Evolutionary conservation across 2,888 invertebrate genomes (phyloP), one percentile per base, ranked within the genome.

Genomic region (Nesidiocoris tenuis): DNA sequence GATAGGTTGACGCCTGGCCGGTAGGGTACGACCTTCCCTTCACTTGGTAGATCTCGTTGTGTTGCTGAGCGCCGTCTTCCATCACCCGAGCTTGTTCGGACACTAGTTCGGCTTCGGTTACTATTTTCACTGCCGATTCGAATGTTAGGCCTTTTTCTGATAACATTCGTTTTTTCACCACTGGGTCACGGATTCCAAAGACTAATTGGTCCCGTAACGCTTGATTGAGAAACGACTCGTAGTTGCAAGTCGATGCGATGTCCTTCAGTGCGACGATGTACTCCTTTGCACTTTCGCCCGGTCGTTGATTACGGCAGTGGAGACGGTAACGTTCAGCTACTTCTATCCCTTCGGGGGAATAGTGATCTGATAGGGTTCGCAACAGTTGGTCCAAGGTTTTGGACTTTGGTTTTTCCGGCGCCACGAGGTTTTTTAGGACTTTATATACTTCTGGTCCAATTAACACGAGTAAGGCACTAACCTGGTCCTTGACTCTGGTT

Each of bases 191-290:
- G 17, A 75, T 57, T 54, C 77, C 76, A 56, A 61, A 68, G 16
- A 77, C 71, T 19, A 77, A 67, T 57, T 68, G 71, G 66, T 76
- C 76, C 21, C 77, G 25, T 23, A 77, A 74, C 17, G 76, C 76
- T 23, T 77, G 61, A 25, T 76, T 64, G 0, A 77, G 61, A 67
- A 76, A 74, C n/a, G 17, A 22, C 16, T 64, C 67, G 56, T 74
- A 77, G 1, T 76, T 54, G 67, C 77, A 77, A 16, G 54, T 61
- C 17, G 68, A 54, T 56, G 77, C 66, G 12, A 74, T 67, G 12
- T 55, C 16, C 18, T 66, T 72, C 9, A 77, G 64, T 21, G 68
- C 25, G 23, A 74, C 76, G 16, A 76, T 63, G 67, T 76, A 77
- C 3, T 67, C 74, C 7, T 12, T 23, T 12, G 70, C 61, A 17